A percentile compares a stretch with the other conserved stretches of the same genome.
Conservation (phyloP, 2,888 invertebrate genomes). For the Psococerastis gibbosa region DNA sequence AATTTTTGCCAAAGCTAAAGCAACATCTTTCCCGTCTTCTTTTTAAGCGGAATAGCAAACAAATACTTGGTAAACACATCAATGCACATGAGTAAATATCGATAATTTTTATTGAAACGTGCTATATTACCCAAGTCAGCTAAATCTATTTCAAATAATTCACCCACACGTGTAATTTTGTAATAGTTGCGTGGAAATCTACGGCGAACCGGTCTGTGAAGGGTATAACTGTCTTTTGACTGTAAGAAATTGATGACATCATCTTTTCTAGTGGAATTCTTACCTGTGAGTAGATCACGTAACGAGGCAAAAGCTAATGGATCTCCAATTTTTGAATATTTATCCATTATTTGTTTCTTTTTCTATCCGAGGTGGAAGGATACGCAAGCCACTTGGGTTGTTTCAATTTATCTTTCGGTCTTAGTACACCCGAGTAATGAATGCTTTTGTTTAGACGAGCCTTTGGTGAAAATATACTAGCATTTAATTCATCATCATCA, state of each 20-base stretch:
- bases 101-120: not conserved
- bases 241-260: not conserved
- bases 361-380: too few relatives aligned
- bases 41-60: not conserved
- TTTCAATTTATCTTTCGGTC: not conserved
- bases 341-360: too few relatives aligned
- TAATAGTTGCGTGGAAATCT: not conserved
- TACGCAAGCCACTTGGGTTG: not conserved
- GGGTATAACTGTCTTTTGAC: not conserved
- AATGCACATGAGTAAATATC: not conserved
- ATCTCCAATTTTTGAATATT: not conserved
- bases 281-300: not conserved
- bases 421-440: not conserved
- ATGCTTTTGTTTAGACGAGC: not conserved
- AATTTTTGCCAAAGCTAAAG: not conserved
- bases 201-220: not conserved
- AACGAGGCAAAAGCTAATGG: not conserved
- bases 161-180: not conserved
- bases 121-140: not conserved
- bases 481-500: too few relatives aligned
- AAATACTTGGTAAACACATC: not conserved
- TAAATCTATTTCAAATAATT: not conserved
- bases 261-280: not conserved
- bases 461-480: not conserved
- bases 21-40: not conserved